phyloP scores from a whole-genome alignment of 1,140 invertebrate genomes.

The Chironomus striatipennis region DNA sequence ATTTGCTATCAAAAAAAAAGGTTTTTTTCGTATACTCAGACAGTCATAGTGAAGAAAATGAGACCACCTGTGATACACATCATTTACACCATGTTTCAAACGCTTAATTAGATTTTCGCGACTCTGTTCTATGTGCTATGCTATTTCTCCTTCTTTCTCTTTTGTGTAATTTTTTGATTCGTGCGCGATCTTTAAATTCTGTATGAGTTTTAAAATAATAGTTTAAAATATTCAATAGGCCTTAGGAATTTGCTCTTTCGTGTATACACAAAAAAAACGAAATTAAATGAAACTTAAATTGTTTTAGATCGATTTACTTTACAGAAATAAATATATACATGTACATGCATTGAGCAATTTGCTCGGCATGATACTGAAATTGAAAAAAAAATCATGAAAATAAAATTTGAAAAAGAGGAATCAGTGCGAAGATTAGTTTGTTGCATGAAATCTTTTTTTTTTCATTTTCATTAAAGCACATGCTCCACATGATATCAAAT shows the following conservation, averaged over 20 bases:
- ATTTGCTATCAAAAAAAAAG: too few species aligned
- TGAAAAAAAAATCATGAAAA: slow-evolving; percentile 9
- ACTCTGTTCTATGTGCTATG: neutral
- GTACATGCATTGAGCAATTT: slow-evolving; percentile 12
- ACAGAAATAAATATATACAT: neutral
- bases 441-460: slow-evolving; percentile 2
- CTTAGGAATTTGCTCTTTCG: slow-evolving; percentile 12
- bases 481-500: slow-evolving; percentile 12
- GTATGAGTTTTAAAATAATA: neutral
- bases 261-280: neutral
- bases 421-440: slow-evolving; percentile 12
- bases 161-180: neutral
- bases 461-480: neutral
- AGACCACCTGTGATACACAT: slow-evolving; percentile 6
- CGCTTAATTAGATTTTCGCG: slow-evolving; percentile 7
- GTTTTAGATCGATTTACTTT: slow-evolving; percentile 8
- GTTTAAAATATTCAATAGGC: neutral
- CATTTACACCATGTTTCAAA: slow-evolving; percentile 13
- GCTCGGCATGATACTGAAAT: neutral
- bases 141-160: too few species aligned
- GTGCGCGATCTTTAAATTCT: slow-evolving; percentile 5
- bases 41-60: neutral
- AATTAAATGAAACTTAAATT: neutral
- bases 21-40: neutral
- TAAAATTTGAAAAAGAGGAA: neutral